Evolutionary conservation across 2,797 vertebrate species (phyloP), one percentile per base, ranked within the genome.

Genomic region (Acanthiza pusilla): DNA sequence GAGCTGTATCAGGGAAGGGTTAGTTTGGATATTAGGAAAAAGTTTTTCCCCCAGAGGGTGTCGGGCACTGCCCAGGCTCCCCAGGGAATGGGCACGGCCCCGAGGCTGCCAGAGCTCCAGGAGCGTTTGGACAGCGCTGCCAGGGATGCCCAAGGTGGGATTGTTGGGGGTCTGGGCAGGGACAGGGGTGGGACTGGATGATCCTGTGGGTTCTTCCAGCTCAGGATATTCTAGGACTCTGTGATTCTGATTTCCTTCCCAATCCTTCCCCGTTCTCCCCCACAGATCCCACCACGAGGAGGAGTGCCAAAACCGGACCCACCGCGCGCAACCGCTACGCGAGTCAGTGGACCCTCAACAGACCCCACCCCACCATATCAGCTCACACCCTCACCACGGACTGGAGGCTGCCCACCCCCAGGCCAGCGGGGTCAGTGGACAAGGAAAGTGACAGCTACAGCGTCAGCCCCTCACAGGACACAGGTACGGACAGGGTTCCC

Each of bases 381-480:
- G 98, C 99, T 19, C 99, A 99, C 97, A 99, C 99, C 12, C 98
- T 99, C 93, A 99, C 99, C 96, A 99, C 99, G 1, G 99, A 99
- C 97, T 99, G 99, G 99, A 99, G 99, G 96, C 98, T 99, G 47
- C 99, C 99, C 26, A 99, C 99, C 0, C 99, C 99, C 8, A 98
- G 99, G 8, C 99, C 99, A 34, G 96, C 99, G 0, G 99, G 99
- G 25, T 99, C 99, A 1, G 99, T 99, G 96, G 99, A 99, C 98
- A 99, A 99, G 96, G 99, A 99, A 94, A 99, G 99, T 0, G 99
- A 99, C 97, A 99, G 99, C 97, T 99, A 99, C 98, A 99, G 99
- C 3, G 99, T 99, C 97, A 99, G 99, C 97, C 99, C 99, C 22
- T 99, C 99, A 1, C 99, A 99, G 97, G 99, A 99, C 95, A 99